These are phyloP conservation scores for Drosophila prolongata DNA, from an alignment of 2,888 invertebrate genomes.

Conservation along the genomic window DNA sequence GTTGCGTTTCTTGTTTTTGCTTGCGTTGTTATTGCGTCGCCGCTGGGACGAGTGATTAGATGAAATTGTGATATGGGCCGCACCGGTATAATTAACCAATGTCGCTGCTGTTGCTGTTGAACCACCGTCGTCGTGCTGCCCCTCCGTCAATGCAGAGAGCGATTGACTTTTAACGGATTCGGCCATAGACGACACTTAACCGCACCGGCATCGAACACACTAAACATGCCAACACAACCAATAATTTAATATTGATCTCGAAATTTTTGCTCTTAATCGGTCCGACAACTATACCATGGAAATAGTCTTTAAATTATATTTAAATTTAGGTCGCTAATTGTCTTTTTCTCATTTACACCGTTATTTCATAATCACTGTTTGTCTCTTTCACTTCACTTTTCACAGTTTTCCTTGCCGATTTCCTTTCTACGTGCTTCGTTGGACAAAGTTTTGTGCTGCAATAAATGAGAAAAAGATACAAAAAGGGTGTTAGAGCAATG, in stretches of 20 bases:
- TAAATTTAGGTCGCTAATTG: constrained; percentile 2
- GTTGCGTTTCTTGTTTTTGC: constrained; percentile 35
- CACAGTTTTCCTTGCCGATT: constrained; percentile 1
- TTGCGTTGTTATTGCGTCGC: constrained; percentile 50
- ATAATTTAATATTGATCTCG: constrained; percentile 41
- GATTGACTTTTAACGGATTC: constrained; percentile 93
- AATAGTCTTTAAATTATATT: constrained; percentile 8
- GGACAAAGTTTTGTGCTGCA: constrained; percentile 30
- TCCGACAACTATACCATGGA: constrained; percentile 2
- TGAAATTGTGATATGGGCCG: constrained; percentile 42
- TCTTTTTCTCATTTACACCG: background rate
- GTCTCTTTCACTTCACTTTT: constrained; percentile 25
- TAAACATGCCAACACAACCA: constrained; percentile 83
- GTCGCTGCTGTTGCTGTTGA: constrained; percentile 56
- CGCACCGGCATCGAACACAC: constrained; percentile 86
- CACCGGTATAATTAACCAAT: constrained; percentile 37
- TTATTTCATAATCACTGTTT: constrained; percentile 6
- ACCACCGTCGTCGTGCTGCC: constrained; percentile 83
- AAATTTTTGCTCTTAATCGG: constrained; percentile 23
- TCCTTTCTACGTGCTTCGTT: constrained; percentile 8
- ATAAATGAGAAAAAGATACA: constrained; percentile 4
- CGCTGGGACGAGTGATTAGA: constrained; percentile 33
- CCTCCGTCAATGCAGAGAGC: constrained; percentile 90
- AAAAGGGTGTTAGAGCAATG: constrained; percentile 8
- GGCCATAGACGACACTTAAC: constrained; percentile 95